phyloP scores from a whole-genome alignment of 2,797 vertebrate genomes.

The Australoheros facetus region DNA sequence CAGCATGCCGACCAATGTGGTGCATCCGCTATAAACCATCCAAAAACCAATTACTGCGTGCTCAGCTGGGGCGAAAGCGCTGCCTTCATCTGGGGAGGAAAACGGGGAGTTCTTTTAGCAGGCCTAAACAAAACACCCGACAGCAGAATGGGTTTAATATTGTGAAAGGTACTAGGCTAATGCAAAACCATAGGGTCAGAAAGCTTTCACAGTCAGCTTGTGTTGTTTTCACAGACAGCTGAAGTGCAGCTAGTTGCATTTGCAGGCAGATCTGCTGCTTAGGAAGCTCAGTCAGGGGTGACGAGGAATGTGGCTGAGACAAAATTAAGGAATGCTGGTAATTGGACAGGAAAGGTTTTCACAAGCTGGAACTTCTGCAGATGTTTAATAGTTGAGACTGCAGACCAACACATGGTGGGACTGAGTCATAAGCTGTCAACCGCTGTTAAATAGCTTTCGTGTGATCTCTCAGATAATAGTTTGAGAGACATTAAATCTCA shows the following conservation, averaged over 20 bases:
- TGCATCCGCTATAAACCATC: slow-evolving; percentile 53
- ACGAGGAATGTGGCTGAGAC: slow-evolving; percentile 74
- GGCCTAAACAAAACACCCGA: slow-evolving; percentile 35
- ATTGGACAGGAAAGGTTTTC: slow-evolving; percentile 59
- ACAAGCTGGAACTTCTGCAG: slow-evolving; percentile 59
- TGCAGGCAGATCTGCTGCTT: slow-evolving; percentile 41
- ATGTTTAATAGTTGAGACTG: slow-evolving; percentile 61
- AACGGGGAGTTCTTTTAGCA: slow-evolving; percentile 60
- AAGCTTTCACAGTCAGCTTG: slow-evolving; percentile 49
- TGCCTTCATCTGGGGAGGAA: slow-evolving; percentile 50
- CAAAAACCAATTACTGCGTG: slow-evolving; percentile 63
- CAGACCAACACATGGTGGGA: slow-evolving; percentile 24
- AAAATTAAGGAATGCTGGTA: slow-evolving; percentile 73
- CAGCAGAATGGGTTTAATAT: slow-evolving; percentile 59
- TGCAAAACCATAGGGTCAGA: slow-evolving; percentile 58
- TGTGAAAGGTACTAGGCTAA: slow-evolving; percentile 60
- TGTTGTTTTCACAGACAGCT: slow-evolving; percentile 53
- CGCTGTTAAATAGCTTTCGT: slow-evolving; percentile 46
- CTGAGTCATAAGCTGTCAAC: slow-evolving; percentile 52
- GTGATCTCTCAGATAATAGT: slow-evolving; percentile 53
- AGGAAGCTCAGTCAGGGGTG: slow-evolving; percentile 70
- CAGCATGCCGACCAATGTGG: slow-evolving; percentile 35
- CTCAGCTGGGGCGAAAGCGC: slow-evolving; percentile 44
- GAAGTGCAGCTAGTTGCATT: slow-evolving; percentile 52
- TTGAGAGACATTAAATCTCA: slow-evolving; percentile 46